Percentiles rank a stretch among this genome's conserved stretches.
phyloP scores from a whole-genome alignment of 2,888 invertebrate genomes.

The Melieria picta region DNA sequence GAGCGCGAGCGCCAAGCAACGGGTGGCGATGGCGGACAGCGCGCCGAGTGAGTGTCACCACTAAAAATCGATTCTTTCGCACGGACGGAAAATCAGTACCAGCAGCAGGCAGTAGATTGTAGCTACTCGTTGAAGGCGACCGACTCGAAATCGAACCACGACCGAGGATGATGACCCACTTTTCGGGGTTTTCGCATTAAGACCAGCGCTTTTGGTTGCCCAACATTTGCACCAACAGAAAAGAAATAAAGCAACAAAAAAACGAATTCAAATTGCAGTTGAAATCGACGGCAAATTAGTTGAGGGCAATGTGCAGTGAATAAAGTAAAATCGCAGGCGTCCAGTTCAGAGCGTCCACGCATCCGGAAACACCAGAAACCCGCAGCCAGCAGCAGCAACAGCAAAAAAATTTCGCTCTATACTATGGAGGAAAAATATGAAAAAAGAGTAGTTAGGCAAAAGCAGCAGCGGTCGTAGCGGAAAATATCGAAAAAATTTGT shows the following conservation, averaged over 20 bases:
- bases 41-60: slow-evolving; percentile 34
- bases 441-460: slow-evolving; percentile 1
- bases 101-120: slow-evolving; percentile 41
- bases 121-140: slow-evolving; percentile 51
- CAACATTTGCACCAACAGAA: background rate
- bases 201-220: slow-evolving; percentile 53
- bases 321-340: background rate
- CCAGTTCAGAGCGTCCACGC: no score
- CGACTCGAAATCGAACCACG: slow-evolving; percentile 52
- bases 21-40: slow-evolving; percentile 14
- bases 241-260: background rate
- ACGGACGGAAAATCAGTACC: slow-evolving; percentile 57
- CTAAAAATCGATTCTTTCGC: slow-evolving; percentile 60
- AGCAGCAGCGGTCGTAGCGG: slow-evolving; percentile 17
- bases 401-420: slow-evolving; percentile 47
- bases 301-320: slow-evolving; percentile 33
- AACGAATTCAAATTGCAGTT: slow-evolving; percentile 7
- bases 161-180: slow-evolving; percentile 64
- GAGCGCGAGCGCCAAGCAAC: no score
- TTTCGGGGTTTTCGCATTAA: slow-evolving; percentile 63
- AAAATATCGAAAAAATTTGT: slow-evolving; percentile 19
- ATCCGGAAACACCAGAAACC: background rate
- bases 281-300: slow-evolving; percentile 48
- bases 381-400: slow-evolving; percentile 11
- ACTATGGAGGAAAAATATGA: slow-evolving; percentile 49